Evolutionary conservation across 2,888 invertebrate species (phyloP), one percentile per base, ranked within the genome.

Genomic region (Thymelicus sylvestris): DNA sequence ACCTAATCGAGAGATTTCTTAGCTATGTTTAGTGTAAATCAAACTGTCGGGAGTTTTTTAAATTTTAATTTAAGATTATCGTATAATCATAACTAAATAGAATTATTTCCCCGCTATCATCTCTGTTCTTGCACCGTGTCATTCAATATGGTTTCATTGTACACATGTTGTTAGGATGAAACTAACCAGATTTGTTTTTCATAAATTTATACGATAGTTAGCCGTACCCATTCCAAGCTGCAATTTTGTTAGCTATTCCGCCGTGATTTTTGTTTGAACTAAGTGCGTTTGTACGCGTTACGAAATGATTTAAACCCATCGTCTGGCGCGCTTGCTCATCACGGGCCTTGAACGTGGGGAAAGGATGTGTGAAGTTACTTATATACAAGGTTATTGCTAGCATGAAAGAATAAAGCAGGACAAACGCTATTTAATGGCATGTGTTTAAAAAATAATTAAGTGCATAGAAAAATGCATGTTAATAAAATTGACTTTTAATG

Each of bases 121-220:
- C 75, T 78, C 74, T 74, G 72, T 68, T 71, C 75, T 79, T 77
- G 71, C 39, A 66, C 79, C 77, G 72, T 69, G 73, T 57, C 70
- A 75, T 74, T 84, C 80, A 82, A 85, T 86, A 83, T 82, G 80
- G 81, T 83, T 85, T 86, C 81, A 87, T 84, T 86, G 82, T 84
- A 83, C 82, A 86, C 86, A 82, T 75, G 84, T 78, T 81, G 75
- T 77, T 78, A 77, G 78, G 81, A 82, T 88, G 90, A 90, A 80
- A 84, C 79, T 83, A 86, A 84, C 85, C 91, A 91, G 89, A 86
- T 85, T 80, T 80, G 83, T 84, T 85, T 88, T 86, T 86, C 82
- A 86, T 88, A 88, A 57, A 78, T 89, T 89, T 89, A 90, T 88
- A 84, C 81, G 86, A 83, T 84, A 84, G 86, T 83, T 84, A 81